Evolutionary conservation across 2,888 invertebrate species (phyloP), one percentile per base, ranked within the genome.

Genomic region (Agrypnus murinus): DNA sequence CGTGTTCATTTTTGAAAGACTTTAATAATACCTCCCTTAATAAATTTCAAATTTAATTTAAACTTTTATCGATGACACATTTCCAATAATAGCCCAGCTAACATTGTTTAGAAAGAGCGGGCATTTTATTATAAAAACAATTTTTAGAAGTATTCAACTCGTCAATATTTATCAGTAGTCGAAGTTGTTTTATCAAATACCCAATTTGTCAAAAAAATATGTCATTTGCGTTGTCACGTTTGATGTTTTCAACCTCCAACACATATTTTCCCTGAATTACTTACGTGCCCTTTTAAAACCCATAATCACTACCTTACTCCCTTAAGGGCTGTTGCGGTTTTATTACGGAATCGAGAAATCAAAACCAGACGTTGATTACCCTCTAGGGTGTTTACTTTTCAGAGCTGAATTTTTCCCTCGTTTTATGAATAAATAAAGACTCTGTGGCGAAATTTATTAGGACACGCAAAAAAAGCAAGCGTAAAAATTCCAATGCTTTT

Each of bases 1-100:
- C 12, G n/a, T 25, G 25, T 32, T 50, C 25, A 5, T 12, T n/a
- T 31, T 31, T 25, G 1, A 19, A 14, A 12, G 25, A 12, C 2
- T 46, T 46, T 46, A 46, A 46, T 46, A 46, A 46, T 46, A 46
- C 46, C 2, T 46, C 12, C 50, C 31, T 50, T 50, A 50, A 50
- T 50, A 50, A 50, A 50, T 50, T 50, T 50, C 50, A 48, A 50
- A 50, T 50, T 50, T 25, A 25, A 25, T 25, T 25, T 25, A 50
- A 25, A 32, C 50, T 32, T 32, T 50, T 50, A 31, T 17, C n/a
- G 31, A 25, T 50, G 50, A 50, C 50, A 50, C 31, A 50, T 50
- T 50, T 50, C 50, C 50, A 50, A 50, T 50, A 50, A 50, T 17
- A 25, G 25, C 5, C 3, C 5, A 25, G 25, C 2, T 25, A 25